phyloP scores from a whole-genome alignment of 2,113 vertebrate genomes.

The Myotis lucifugus region DNA sequence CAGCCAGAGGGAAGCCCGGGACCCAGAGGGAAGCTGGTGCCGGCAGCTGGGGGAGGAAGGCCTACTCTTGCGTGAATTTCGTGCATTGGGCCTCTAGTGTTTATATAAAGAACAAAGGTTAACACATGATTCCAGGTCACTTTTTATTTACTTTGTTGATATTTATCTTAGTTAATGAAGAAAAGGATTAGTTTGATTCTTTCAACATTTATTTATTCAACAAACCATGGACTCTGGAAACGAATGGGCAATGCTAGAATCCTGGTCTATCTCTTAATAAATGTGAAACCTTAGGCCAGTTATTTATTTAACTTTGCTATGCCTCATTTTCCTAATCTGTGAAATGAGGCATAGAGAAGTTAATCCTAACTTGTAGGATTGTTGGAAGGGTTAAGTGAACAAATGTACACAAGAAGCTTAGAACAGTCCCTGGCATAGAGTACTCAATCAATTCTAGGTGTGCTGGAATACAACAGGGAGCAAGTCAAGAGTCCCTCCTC shows the following conservation, averaged over 20 bases:
- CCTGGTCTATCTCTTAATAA: background rate
- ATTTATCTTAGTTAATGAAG: background rate
- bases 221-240: background rate
- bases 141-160: background rate
- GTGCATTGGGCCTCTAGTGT: background rate
- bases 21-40: too few species aligned
- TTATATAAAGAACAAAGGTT: conserved; percentile 1
- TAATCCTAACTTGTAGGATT: background rate
- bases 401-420: background rate
- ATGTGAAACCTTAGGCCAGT: background rate
- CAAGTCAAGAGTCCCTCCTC: background rate
- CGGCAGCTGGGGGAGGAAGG: too few species aligned
- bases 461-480: background rate
- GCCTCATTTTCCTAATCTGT: background rate
- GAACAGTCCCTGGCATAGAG: background rate
- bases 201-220: conserved; percentile 4
- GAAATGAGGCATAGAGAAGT: background rate
- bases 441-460: background rate
- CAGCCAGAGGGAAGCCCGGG: too few species aligned
- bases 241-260: background rate
- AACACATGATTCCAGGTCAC: background rate
- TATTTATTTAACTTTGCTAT: background rate
- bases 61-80: too few species aligned
- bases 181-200: background rate
- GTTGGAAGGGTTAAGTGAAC: background rate